Evolutionary conservation across 92 coral and sea anemone species (phyloP).

Genomic region (Epizoanthus fatuus): DNA sequence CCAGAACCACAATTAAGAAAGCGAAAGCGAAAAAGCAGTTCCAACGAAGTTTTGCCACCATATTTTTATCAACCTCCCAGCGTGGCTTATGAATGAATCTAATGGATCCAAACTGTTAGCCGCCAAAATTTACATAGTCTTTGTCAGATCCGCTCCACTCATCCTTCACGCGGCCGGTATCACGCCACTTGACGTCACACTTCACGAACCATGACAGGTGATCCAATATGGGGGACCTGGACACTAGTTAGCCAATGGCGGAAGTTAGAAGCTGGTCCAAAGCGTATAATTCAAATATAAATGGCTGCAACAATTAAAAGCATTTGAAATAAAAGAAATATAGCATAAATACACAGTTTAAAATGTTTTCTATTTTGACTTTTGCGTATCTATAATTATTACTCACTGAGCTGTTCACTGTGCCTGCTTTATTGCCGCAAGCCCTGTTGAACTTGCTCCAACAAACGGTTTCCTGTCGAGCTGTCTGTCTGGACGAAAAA

Average conservation of each 20-base stretch:
- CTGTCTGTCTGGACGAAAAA: constrained; percentile 1
- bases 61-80: constrained; percentile 16
- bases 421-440: no score
- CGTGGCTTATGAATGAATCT: constrained; percentile 44
- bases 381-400: no score
- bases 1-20: background rate
- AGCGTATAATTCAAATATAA: no score
- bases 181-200: constrained; percentile 44
- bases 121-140: constrained; percentile 31
- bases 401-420: no score
- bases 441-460: background rate
- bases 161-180: constrained; percentile 26
- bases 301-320: no score
- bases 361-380: no score
- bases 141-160: background rate
- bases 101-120: constrained; percentile 7
- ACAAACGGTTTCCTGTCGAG: background rate
- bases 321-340: no score
- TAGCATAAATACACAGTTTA: no score
- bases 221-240: no score
- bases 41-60: constrained; percentile 27
- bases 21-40: background rate
- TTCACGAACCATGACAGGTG: constrained; percentile 41
- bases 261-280: no score
- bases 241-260: no score